Base-by-base conservation (phyloP, 2,888 invertebrate species). In the Oxytorus armatus region DNA sequence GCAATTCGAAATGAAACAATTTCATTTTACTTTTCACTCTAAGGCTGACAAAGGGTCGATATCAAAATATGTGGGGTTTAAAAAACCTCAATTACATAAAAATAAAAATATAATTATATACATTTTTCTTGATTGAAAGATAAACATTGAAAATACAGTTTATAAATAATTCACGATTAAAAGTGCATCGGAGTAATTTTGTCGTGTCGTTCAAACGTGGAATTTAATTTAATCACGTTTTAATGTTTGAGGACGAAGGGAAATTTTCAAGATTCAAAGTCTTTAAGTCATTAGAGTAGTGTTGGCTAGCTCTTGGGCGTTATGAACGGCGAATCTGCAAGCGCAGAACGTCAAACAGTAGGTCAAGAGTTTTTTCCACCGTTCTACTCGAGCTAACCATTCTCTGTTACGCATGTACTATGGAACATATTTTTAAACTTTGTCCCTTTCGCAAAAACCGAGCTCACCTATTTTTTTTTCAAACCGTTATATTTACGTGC, bases 291-390 rank as follows among this genome's bases (percentile, higher is more conserved):
- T 29, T n/a, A n/a, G n/a, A n/a, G n/a, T 29, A 18, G 7, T 33
- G 25, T 55, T 25, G 51, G 55, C 4, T 14, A n/a, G 66, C 59
- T 66, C 51, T 68, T 18, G 29, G 21, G 33, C 14, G 69, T 74
- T 33, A 39, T 65, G 14, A 14, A 29, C 44, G 25, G 57, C 57
- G 55, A 44, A 69, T 69, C 63, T 47, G 61, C 23, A 57, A 68
- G 59, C 51, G 68, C 63, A 61, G 29, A 63, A 61, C 69, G 57
- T 55, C 42, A 25, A 65, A 55, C 65, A 79, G 75, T 75, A 79
- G 79, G 75, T 79, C 79, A 79, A 79, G 79, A 70, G 79, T 65
- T 69, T 79, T 68, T 75, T 65, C 49, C 79, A 79, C 70, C 70
- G 49, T 72, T 49, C 7, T 11, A 29, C 49, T 59, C 14, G 25